Percentiles rank a stretch among this genome's conserved stretches.
These are phyloP conservation scores for Stenolophus ochropezus DNA, from an alignment of 2,888 invertebrate species.

Conservation along the genomic window DNA sequence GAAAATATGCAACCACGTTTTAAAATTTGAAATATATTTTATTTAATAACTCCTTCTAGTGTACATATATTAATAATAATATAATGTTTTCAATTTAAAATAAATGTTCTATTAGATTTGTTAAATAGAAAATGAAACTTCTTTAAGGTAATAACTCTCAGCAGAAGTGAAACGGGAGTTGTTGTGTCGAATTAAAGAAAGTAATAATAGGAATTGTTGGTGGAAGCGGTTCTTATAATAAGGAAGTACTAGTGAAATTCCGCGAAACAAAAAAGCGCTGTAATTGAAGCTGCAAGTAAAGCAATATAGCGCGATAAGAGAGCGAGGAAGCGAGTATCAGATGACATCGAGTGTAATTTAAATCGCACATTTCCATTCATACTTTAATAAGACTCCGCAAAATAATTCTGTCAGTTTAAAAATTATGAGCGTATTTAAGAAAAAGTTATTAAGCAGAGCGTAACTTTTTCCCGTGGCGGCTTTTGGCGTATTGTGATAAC, in stretches of 20 bases:
- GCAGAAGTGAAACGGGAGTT: no score
- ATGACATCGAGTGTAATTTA: constrained; percentile 32
- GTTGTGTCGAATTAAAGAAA: no score
- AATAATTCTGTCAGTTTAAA: constrained; percentile 57
- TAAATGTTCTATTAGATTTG: no score
- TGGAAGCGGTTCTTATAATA: neutral
- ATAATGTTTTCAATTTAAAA: no score
- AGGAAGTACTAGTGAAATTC: neutral
- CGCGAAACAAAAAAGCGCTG: neutral
- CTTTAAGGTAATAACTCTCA: no score
- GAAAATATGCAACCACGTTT: no score
- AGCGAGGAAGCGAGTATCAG: neutral
- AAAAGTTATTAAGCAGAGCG: constrained; percentile 54
- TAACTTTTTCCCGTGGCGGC: constrained; percentile 29
- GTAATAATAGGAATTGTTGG: neutral
- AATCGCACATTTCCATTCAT: constrained; percentile 51
- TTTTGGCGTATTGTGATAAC: constrained; percentile 51
- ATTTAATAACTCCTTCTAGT: no score
- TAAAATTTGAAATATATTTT: no score
- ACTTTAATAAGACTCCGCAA: constrained; percentile 48
- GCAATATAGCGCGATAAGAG: constrained; percentile 8
- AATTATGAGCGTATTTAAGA: constrained; percentile 58
- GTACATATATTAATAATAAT: no score
- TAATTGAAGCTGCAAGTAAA: neutral
- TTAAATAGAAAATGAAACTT: no score